phyloP scores from a whole-genome alignment of 2,113 vertebrate genomes.

The Fregata magnificens region DNA sequence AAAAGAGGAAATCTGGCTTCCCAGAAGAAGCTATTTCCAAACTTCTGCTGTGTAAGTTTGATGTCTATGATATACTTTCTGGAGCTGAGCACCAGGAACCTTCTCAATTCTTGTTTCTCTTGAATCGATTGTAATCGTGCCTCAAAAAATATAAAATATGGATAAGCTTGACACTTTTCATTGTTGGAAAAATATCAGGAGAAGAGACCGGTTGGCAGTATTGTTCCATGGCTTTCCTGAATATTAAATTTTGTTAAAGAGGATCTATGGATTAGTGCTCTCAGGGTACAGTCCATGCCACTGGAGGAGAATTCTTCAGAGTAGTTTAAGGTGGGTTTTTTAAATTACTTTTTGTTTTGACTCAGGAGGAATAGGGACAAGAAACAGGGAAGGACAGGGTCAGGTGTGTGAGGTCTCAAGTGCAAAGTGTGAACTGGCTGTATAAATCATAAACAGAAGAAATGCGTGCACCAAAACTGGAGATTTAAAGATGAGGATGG shows the following conservation, averaged over 20 bases:
- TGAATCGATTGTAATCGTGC: background rate
- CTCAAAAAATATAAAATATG: no score
- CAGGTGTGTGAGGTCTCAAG: background rate
- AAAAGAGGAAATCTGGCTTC: background rate
- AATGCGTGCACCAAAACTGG: background rate
- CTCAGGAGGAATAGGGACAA: background rate
- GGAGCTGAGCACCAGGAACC: background rate
- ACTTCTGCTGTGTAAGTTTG: background rate
- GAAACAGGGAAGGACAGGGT: background rate
- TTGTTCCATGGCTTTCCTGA: background rate
- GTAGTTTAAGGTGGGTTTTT: background rate
- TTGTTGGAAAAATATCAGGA: background rate
- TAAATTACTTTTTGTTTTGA: background rate
- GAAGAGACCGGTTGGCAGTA: background rate
- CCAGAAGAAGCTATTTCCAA: background rate
- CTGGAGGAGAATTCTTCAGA: background rate
- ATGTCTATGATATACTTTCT: background rate
- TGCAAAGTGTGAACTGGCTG: background rate
- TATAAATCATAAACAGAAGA: background rate
- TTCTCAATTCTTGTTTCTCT: background rate
- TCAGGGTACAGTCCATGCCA: fast-evolving
- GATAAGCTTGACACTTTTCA: background rate
- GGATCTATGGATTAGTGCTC: background rate
- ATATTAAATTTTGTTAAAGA: background rate
- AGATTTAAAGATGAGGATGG: background rate